Evolutionary conservation across 1,140 invertebrate species (phyloP).

Genomic region (Cephus cinctus): DNA sequence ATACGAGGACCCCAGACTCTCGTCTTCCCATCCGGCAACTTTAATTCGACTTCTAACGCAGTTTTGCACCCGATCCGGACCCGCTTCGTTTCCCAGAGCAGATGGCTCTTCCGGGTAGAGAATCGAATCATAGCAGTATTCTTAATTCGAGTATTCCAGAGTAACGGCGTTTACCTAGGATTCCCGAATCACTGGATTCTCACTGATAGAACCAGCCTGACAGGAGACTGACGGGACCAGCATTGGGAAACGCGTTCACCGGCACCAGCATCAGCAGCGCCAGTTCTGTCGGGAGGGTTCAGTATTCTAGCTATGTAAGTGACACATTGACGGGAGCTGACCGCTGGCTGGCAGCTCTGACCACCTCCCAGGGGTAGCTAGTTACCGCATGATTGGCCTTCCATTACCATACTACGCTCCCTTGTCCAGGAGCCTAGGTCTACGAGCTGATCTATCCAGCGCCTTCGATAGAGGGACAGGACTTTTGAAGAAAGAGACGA

Average conservation of each 20-base stretch:
- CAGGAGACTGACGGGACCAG: not conserved
- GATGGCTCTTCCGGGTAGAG: too few relatives aligned
- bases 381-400: slow-evolving; percentile 57
- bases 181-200: too few relatives aligned
- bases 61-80: too few relatives aligned
- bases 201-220: too few relatives aligned
- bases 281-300: slow-evolving; percentile 24
- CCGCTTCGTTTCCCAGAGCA: too few relatives aligned
- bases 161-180: too few relatives aligned
- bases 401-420: slow-evolving; percentile 53
- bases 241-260: not conserved
- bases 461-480: too few relatives aligned
- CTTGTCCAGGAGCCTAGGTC: slow-evolving; percentile 26
- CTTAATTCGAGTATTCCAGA: too few relatives aligned
- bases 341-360: slow-evolving; percentile 50
- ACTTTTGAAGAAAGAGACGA: too few relatives aligned
- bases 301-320: slow-evolving; percentile 50
- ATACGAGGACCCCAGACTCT: too few relatives aligned
- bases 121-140: too few relatives aligned
- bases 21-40: slow-evolving; percentile 21
- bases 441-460: slow-evolving; percentile 26
- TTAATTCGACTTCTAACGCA: slow-evolving; percentile 36
- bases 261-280: slow-evolving; percentile 4
- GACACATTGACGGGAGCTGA: slow-evolving; percentile 56
- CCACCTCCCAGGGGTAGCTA: slow-evolving; percentile 51